These are phyloP conservation scores for Bombyx mandarina DNA, from an alignment of 1,140 invertebrate genomes.

Conservation along the genomic window DNA sequence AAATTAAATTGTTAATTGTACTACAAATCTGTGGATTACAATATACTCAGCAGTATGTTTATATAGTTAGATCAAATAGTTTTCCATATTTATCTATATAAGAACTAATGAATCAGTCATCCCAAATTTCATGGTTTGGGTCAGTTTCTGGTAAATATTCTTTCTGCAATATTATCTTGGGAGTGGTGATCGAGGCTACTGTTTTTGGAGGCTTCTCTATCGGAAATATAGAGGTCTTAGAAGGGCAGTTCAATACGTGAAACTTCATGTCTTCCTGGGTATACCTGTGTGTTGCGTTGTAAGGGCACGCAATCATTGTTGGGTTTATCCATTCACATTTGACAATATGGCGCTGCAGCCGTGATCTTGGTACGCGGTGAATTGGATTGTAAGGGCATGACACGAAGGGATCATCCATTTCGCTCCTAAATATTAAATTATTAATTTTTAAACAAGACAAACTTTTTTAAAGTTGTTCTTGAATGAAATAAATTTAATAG, in stretches of 20 bases:
- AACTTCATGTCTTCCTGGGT: slow-evolving; percentile 2
- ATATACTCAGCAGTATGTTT: too few species aligned
- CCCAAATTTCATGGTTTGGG: slow-evolving; percentile 14
- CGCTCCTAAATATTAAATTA: not conserved
- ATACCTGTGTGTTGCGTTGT: slow-evolving; percentile 62
- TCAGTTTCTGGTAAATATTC: not conserved
- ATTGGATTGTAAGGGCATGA: slow-evolving; percentile 64
- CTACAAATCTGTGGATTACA: too few species aligned
- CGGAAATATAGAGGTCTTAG: not conserved
- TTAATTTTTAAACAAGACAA: not conserved
- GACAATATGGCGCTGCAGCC: slow-evolving; percentile 52
- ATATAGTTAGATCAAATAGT: too few species aligned
- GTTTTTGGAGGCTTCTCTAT: not conserved
- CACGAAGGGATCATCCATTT: slow-evolving; percentile 31
- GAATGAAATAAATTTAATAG: too few species aligned
- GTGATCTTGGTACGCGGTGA: slow-evolving; percentile 45
- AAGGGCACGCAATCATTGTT: slow-evolving; percentile 46
- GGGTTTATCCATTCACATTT: slow-evolving; percentile 53
- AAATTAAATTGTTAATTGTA: too few species aligned
- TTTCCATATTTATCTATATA: not conserved
- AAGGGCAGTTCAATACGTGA: slow-evolving; percentile 2
- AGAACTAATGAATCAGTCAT: not conserved
- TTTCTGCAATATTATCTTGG: not conserved
- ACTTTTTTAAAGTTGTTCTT: too few species aligned
- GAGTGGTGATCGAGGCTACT: not conserved